A percentile compares a stretch with the other conserved stretches of the same genome.
Evolutionary conservation across 53 echinoderm and acorn worm species (phyloP).

Genomic region (Crossaster papposus): DNA sequence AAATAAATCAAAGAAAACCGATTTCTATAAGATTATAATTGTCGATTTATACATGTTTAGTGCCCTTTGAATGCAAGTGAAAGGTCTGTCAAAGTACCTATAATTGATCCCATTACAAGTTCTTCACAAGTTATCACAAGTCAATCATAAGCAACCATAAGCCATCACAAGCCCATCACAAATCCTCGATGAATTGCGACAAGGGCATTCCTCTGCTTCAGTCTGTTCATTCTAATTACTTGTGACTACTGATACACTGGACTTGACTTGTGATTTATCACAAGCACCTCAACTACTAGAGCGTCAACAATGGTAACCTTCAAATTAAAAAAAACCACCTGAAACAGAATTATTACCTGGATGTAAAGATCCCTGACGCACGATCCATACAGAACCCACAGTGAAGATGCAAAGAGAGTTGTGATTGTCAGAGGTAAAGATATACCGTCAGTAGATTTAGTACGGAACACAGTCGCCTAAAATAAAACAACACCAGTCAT

Average conservation of each 20-base stretch:
- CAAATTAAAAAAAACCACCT: neutral
- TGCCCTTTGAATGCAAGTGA: neutral
- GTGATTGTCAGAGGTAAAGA: slow-evolving; percentile 68
- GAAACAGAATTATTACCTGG: slow-evolving; percentile 40
- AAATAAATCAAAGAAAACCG: neutral
- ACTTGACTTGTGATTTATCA: no score
- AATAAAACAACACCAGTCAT: neutral
- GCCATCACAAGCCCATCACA: no score
- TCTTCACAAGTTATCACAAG: neutral
- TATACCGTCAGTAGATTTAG: slow-evolving; percentile 61
- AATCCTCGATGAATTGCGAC: no score
- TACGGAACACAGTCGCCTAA: slow-evolving; percentile 67
- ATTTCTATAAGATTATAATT: neutral
- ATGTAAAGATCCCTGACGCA: slow-evolving; percentile 63
- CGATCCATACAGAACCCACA: slow-evolving; percentile 69
- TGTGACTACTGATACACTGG: no score
- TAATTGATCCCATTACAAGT: neutral
- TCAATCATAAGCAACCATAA: no score
- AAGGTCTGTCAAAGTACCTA: no score
- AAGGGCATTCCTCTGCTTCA: no score
- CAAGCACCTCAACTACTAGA: no score
- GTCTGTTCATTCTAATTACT: no score
- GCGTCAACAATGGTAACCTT: no score
- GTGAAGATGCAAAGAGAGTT: slow-evolving; percentile 58
- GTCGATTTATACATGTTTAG: no score